Percentiles rank a stretch among this genome's conserved stretches.
Evolutionary conservation across 1,140 invertebrate genomes (phyloP).

Genomic region (Psix sp.): DNA sequence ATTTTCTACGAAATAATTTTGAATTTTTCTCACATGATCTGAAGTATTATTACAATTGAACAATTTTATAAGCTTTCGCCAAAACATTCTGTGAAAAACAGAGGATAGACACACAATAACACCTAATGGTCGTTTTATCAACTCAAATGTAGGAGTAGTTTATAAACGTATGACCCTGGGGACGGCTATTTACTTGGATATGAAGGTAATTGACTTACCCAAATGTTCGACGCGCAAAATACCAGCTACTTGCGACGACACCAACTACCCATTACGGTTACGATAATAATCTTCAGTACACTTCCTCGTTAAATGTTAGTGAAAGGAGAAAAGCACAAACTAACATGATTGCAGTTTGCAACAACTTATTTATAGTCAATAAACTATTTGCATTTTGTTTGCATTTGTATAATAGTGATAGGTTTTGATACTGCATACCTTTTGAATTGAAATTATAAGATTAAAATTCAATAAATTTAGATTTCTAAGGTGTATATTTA

Average conservation of each 20-base stretch:
- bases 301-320: constrained; percentile 36
- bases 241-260: constrained; percentile 54
- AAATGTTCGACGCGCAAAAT: constrained; percentile 54
- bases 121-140: constrained; percentile 36
- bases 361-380: too few species aligned
- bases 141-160: constrained; percentile 46
- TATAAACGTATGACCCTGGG: constrained; percentile 51
- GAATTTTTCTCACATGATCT: too few species aligned
- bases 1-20: too few species aligned
- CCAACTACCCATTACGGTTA: constrained; percentile 50
- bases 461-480: too few species aligned
- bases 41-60: too few species aligned
- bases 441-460: too few species aligned
- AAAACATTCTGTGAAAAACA: constrained; percentile 25
- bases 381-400: too few species aligned
- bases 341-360: too few species aligned
- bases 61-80: too few species aligned
- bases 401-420: too few species aligned
- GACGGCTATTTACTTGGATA: constrained; percentile 55
- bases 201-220: constrained; percentile 55
- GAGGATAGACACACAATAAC: constrained; percentile 30
- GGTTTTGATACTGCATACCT: too few species aligned
- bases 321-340: constrained; percentile 18
- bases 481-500: too few species aligned
- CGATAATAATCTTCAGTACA: constrained; percentile 45